Conservation (phyloP, 2,113 vertebrate genomes). For the Puffinus mauretanicus region DNA sequence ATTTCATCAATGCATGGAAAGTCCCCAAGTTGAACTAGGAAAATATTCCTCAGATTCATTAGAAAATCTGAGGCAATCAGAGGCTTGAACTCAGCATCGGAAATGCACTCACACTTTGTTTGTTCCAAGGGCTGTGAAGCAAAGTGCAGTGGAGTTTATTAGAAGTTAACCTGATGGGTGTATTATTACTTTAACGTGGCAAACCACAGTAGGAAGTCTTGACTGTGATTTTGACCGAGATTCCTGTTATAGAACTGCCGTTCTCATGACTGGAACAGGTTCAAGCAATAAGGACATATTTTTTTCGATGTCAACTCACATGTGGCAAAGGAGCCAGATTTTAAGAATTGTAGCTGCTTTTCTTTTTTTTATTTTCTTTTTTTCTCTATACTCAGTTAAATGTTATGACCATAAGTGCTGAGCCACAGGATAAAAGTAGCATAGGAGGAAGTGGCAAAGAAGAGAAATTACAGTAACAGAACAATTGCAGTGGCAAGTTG, state of each 20-base stretch:
- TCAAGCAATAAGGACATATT: not conserved
- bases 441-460: not conserved
- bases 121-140: not conserved
- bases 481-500: not conserved
- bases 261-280: not conserved
- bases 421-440: not conserved
- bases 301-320: not conserved
- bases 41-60: not conserved
- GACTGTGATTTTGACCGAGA: not conserved
- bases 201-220: not conserved
- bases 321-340: not conserved
- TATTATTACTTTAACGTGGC: not conserved
- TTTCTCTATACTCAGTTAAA: not conserved
- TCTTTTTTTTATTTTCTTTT: not conserved
- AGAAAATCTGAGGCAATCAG: not conserved
- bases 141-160: not conserved
- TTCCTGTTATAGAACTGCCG: not conserved
- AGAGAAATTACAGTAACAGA: not conserved
- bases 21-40: not conserved
- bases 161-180: not conserved
- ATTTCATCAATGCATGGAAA: slow-evolving; percentile 38
- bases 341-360: not conserved
- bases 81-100: not conserved
- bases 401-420: not conserved
- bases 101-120: not conserved